These are phyloP conservation scores for Nebria salina DNA, from an alignment of 2,888 invertebrate species.

Conservation along the genomic window DNA sequence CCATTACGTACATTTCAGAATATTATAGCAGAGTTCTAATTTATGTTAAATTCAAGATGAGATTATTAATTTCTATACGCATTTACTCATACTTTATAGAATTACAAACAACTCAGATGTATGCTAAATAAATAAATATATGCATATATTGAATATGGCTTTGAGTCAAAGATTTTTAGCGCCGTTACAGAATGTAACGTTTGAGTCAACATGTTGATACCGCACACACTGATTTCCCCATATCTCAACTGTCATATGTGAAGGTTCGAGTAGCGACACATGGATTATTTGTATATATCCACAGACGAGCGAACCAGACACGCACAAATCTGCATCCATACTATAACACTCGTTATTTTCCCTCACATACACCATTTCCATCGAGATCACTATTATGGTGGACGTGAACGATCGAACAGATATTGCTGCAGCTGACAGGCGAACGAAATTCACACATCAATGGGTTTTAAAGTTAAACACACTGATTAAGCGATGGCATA, in stretches of 20 bases:
- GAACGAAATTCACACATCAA: neutral
- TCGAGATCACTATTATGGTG: neutral
- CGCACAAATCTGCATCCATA: neutral
- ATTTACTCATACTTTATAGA: neutral
- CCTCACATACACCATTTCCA: neutral
- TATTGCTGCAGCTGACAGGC: neutral
- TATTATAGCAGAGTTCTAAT: slow-evolving; percentile 16
- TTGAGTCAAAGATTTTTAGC: no score
- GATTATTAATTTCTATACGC: neutral
- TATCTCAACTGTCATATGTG: neutral
- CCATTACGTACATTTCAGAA: slow-evolving; percentile 16
- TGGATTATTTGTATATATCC: neutral
- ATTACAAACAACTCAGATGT: neutral
- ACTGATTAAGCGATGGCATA: neutral
- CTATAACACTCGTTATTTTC: neutral
- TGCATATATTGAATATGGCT: no score
- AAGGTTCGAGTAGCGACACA: neutral
- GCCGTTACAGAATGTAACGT: no score
- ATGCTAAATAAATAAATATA: no score
- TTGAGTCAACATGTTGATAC: no score
- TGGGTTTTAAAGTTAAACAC: neutral
- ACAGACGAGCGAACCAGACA: neutral
- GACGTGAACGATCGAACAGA: neutral
- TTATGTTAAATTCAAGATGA: slow-evolving; percentile 27
- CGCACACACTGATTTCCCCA: neutral